phyloP scores from a whole-genome alignment of 1,140 invertebrate species.

The Zeugodacus cucurbitae region DNA sequence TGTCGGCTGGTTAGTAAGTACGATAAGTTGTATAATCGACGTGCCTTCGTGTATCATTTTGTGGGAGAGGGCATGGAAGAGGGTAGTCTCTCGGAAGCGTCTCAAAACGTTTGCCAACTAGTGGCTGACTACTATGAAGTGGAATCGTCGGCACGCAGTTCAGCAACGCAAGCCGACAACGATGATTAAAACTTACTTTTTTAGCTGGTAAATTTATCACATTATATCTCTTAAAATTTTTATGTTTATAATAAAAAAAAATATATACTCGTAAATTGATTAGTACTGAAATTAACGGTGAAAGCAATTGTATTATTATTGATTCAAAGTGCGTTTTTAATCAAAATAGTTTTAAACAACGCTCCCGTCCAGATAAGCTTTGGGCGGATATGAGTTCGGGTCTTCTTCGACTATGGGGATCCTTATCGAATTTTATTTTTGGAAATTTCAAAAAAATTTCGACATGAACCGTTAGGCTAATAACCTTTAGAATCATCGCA shows the following conservation, averaged over 20 bases:
- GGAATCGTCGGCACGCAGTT: constrained; percentile 49
- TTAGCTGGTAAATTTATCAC: neutral
- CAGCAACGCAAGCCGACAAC: neutral
- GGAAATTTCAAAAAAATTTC: no score
- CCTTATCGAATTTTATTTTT: no score
- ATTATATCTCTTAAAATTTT: neutral
- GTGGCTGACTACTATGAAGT: constrained; percentile 71
- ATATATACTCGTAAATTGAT: neutral
- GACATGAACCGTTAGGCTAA: no score
- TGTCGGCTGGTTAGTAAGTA: constrained; percentile 60
- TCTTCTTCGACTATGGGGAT: no score
- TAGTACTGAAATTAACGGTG: no score
- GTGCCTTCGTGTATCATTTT: constrained; percentile 65
- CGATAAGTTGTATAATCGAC: constrained; percentile 55
- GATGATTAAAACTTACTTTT: neutral
- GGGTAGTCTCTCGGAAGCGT: constrained; percentile 72
- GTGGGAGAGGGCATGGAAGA: constrained; percentile 80
- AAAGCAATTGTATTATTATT: no score
- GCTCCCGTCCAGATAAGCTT: no score
- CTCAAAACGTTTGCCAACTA: constrained; percentile 74
- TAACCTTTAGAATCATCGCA: no score
- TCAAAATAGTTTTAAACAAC: no score
- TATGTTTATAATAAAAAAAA: neutral
- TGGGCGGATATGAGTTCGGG: no score
- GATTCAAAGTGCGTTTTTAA: no score